These are phyloP conservation scores for Tachyglossus aculeatus DNA, from an alignment of 2,797 vertebrate genomes.

Conservation along the genomic window DNA sequence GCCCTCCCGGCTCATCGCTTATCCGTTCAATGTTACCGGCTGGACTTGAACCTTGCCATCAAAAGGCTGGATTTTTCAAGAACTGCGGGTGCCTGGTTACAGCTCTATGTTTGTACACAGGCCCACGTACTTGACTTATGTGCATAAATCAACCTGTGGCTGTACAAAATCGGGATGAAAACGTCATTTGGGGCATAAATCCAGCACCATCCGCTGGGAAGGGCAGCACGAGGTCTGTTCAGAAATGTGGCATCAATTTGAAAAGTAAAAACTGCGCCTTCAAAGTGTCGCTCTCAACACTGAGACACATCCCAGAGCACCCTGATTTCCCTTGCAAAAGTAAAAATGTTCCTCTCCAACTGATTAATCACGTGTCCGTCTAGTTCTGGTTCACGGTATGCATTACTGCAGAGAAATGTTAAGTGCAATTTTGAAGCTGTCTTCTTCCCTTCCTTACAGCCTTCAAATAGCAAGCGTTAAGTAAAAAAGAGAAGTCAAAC, in stretches of 20 bases:
- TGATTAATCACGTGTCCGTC: constrained; percentile 4
- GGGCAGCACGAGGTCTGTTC: constrained; percentile 9
- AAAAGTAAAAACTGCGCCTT: constrained; percentile 29
- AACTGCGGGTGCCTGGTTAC: constrained; percentile 17
- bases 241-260: constrained; percentile 10
- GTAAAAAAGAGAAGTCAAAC: constrained; percentile 38
- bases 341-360: constrained; percentile 20
- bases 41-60: constrained; percentile 16
- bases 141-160: too few species aligned
- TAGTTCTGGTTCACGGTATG: constrained; percentile 12
- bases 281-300: constrained; percentile 12
- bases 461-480: constrained; percentile 27
- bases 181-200: too few species aligned
- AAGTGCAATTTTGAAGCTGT: constrained; percentile 7
- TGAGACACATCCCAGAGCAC: background rate
- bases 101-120: too few species aligned
- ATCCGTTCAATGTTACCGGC: too few species aligned
- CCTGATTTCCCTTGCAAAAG: constrained; percentile 12
- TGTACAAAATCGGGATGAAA: constrained; percentile 11
- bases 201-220: constrained; percentile 9
- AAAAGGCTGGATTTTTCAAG: constrained; percentile 37
- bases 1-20: too few species aligned
- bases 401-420: constrained; percentile 23
- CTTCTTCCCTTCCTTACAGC: constrained; percentile 22
- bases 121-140: too few species aligned